A percentile compares a stretch with the other conserved stretches of the same genome.
phyloP scores from a whole-genome alignment of 2,797 vertebrate genomes.

The Periophthalmus magnuspinnatus region DNA sequence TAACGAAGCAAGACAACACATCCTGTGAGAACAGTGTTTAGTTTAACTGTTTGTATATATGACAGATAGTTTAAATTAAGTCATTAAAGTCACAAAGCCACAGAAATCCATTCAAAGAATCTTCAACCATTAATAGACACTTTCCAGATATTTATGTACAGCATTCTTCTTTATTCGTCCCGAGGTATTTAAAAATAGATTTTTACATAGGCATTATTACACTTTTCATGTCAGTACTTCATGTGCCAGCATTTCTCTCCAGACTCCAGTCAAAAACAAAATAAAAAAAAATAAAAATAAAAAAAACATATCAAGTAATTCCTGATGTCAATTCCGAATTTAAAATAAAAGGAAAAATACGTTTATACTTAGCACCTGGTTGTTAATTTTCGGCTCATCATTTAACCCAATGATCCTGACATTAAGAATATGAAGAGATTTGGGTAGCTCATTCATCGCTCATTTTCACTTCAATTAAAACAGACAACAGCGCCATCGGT shows the following conservation, averaged over 20 bases:
- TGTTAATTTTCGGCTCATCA: constrained; percentile 6
- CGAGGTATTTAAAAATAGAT: constrained; percentile 65
- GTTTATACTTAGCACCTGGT: constrained; percentile 15
- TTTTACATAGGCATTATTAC: constrained; percentile 56
- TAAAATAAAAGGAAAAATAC: constrained; percentile 20
- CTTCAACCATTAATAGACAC: neutral
- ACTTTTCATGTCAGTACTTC: constrained; percentile 28
- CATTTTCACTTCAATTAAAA: neutral
- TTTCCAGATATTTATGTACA: constrained; percentile 10
- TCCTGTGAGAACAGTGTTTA: no score
- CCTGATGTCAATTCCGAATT: constrained; percentile 14
- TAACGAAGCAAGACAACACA: no score
- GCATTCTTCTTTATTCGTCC: constrained; percentile 69
- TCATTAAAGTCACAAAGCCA: no score
- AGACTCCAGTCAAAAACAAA: constrained; percentile 12
- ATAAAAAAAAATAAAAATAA: constrained; percentile 13
- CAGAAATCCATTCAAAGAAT: neutral
- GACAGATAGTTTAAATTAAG: no score
- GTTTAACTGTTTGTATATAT: no score
- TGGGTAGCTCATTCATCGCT: neutral
- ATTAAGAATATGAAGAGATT: neutral
- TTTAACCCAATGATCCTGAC: neutral
- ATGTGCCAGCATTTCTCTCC: constrained; percentile 10
- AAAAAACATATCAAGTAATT: constrained; percentile 12
- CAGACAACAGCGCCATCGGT: neutral